Evolutionary conservation across 2,113 vertebrate species (phyloP), one percentile per base, ranked within the genome.

Genomic region (Ceyx cyanopectus): DNA sequence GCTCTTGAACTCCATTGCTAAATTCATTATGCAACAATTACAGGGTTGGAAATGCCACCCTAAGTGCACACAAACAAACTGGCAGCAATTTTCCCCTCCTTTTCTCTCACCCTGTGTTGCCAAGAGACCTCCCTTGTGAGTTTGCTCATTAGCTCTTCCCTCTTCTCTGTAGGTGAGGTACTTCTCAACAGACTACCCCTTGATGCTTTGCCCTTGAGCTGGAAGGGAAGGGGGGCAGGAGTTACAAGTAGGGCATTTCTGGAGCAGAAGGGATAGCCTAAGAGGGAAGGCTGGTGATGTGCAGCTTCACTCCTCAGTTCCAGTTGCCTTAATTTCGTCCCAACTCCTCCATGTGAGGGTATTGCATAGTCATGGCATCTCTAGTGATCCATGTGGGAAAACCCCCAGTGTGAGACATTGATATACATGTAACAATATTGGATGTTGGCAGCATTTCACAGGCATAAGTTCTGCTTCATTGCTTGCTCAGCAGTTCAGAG

Each of bases 1-100:
- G 81, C 94, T 93, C 90, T 94, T 87, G 91, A 93, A 94, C 89
- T 89, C 89, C 79, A 8, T 77, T 87, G 89, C 95, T 94, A 94
- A 94, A 94, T 93, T 94, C 87, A 95, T 95, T 95, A 93, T 87
- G 81, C 89, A 91, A 91, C 95, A 95, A 96, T 95, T 96, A 95
- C 81, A 91, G 92, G 85, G 79, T 87, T 96, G 87, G 79, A 82
- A 96, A 75, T 85, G 85, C 96, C 89, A 93, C 89, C 56, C 69
- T 68, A 80, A 85, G 85, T 87, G 81, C 94, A 95, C 81, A 89
- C 92, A 94, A 89, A 94, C 94, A 96, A 80, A 72, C 87, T 83
- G 87, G 87, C 87, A 93, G 87, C 81, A 78, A 20, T 67, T 81
- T 63, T 12, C 70, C 30, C 26, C 81, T 89, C 54, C 81, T 92